phyloP scores from a whole-genome alignment of 2,888 invertebrate species.

The Drosophila diplacantha region DNA sequence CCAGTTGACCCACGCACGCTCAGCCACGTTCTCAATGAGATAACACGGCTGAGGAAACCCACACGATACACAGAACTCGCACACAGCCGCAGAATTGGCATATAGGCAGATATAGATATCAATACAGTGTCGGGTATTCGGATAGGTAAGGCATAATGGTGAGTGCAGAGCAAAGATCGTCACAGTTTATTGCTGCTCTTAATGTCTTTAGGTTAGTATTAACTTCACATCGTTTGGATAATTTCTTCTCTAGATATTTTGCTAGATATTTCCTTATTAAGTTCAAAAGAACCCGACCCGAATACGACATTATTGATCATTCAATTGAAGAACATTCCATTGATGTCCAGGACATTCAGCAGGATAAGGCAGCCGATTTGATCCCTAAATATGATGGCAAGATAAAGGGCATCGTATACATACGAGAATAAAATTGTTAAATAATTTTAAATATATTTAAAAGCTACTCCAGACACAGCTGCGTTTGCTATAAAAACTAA shows the following conservation, averaged over 20 bases:
- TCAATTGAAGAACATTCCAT: no score
- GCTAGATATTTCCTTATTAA: no score
- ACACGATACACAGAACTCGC: slow-evolving; percentile 64
- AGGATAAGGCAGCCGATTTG: no score
- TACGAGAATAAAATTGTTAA: background rate
- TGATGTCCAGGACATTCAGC: no score
- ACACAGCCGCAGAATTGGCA: slow-evolving; percentile 61
- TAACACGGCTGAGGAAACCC: slow-evolving; percentile 55
- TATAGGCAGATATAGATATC: slow-evolving; percentile 60
- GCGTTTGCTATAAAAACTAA: background rate
- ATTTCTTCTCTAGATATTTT: no score
- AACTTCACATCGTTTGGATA: background rate
- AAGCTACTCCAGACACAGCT: background rate
- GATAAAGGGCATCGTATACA: no score
- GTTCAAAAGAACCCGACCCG: no score
- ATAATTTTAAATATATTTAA: background rate
- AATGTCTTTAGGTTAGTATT: background rate
- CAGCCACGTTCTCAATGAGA: slow-evolving; percentile 62
- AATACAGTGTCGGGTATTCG: slow-evolving; percentile 17
- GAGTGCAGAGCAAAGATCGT: slow-evolving; percentile 1
- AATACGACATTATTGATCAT: no score
- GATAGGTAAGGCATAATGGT: slow-evolving; percentile 14
- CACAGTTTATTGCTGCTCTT: background rate
- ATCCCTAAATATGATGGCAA: no score
- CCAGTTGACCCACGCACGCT: slow-evolving; percentile 61